A percentile compares a stretch with the other conserved stretches of the same genome.
These are phyloP conservation scores for Fopius arisanus DNA, from an alignment of 1,140 invertebrate species.

Conservation along the genomic window DNA sequence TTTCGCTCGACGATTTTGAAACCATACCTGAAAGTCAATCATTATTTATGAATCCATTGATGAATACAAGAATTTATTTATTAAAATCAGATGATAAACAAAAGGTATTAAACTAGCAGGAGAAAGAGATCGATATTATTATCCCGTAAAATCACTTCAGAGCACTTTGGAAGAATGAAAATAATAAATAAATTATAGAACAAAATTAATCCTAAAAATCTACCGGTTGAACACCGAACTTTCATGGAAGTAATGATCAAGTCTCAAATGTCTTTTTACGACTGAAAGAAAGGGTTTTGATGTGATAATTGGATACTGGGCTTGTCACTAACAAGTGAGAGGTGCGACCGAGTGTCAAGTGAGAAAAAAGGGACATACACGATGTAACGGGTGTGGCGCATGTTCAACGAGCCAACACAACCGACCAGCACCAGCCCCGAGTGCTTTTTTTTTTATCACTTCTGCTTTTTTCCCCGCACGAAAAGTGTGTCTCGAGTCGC, in stretches of 20 bases:
- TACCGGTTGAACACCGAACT: too few species aligned
- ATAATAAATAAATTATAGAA: too few species aligned
- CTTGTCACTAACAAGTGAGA: slow-evolving; percentile 35
- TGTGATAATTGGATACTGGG: slow-evolving; percentile 42
- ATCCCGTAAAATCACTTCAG: too few species aligned
- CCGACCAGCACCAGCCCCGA: slow-evolving; percentile 46
- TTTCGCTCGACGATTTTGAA: slow-evolving; percentile 92
- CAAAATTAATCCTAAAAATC: too few species aligned
- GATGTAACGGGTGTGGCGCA: slow-evolving; percentile 47
- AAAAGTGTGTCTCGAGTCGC: slow-evolving; percentile 52
- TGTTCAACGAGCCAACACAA: slow-evolving; percentile 61
- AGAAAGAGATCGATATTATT: too few species aligned
- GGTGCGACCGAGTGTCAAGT: slow-evolving; percentile 25
- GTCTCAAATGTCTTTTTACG: too few species aligned
- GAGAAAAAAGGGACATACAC: slow-evolving; percentile 22
- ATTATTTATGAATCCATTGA: neutral
- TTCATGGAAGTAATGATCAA: too few species aligned
- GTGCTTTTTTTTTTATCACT: slow-evolving; percentile 48
- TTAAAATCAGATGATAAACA: too few species aligned
- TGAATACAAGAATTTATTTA: neutral
- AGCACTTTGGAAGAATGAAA: too few species aligned
- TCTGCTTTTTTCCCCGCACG: neutral
- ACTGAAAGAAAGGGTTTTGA: slow-evolving; percentile 32
- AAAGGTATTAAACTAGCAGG: too few species aligned
- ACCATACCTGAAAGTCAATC: slow-evolving; percentile 81